phyloP scores from a whole-genome alignment of 2,888 invertebrate species.

The Nemurella pictetii region DNA sequence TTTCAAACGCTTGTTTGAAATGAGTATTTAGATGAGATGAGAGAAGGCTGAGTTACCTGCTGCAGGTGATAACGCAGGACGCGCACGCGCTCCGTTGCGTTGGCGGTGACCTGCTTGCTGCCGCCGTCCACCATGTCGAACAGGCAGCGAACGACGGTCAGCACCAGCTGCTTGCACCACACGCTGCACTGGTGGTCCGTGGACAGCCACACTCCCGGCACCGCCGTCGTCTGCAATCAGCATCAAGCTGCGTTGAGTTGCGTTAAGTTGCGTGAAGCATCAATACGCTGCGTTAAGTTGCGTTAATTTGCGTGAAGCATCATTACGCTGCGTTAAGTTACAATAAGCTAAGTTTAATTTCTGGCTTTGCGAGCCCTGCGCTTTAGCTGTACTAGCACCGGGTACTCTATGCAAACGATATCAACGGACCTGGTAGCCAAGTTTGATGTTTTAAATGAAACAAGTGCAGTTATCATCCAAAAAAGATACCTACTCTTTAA shows the following conservation, averaged over 20 bases:
- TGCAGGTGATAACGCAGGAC: slow-evolving; percentile 60
- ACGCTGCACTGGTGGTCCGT: slow-evolving; percentile 89
- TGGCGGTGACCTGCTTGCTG: slow-evolving; percentile 53
- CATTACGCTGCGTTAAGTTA: too few species aligned
- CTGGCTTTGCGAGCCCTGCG: too few species aligned
- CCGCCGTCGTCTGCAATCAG: slow-evolving; percentile 69
- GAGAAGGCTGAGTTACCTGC: slow-evolving; percentile 52
- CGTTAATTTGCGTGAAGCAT: too few species aligned
- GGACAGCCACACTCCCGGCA: slow-evolving; percentile 85
- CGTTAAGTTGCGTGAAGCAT: background rate
- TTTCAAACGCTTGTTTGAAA: too few species aligned
- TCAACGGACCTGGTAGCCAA: too few species aligned
- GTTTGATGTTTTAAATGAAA: too few species aligned
- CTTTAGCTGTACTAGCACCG: too few species aligned
- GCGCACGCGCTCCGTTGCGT: slow-evolving; percentile 50
- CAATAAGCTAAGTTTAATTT: too few species aligned
- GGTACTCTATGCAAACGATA: too few species aligned
- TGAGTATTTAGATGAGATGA: too few species aligned
- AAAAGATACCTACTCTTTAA: too few species aligned
- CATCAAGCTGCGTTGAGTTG: slow-evolving; percentile 1
- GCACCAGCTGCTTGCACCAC: slow-evolving; percentile 90
- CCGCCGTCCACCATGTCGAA: slow-evolving; percentile 75
- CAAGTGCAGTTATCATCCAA: too few species aligned
- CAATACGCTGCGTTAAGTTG: slow-evolving; percentile 9
- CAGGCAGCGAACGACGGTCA: slow-evolving; percentile 75